Conservation (phyloP, 2,113 vertebrate genomes). For the Entelurus aequoreus region DNA sequence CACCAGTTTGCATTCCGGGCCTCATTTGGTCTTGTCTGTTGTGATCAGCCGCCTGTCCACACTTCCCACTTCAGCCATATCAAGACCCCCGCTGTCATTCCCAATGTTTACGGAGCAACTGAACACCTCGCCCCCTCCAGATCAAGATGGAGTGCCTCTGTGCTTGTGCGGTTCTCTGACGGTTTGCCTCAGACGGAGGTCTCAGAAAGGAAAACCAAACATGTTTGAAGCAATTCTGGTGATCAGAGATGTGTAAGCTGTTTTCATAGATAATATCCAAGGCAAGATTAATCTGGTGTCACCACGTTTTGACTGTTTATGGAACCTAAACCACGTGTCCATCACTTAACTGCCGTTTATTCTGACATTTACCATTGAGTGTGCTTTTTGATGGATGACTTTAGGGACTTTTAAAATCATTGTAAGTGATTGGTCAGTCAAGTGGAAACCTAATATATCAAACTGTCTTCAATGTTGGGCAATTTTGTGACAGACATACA, state of each 20-base stretch:
- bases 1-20: constrained; percentile 30
- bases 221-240: constrained; percentile 67
- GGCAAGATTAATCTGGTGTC: constrained; percentile 41
- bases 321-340: constrained; percentile 20
- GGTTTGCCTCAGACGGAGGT: constrained; percentile 40
- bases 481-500: neutral
- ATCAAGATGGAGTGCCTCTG: constrained; percentile 24
- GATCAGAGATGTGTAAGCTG: constrained; percentile 66
- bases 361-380: constrained; percentile 10
- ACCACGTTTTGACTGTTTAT: constrained; percentile 18
- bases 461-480: constrained; percentile 5
- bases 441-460: constrained; percentile 5
- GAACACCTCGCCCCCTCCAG: constrained; percentile 19
- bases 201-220: constrained; percentile 66
- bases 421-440: constrained; percentile 6
- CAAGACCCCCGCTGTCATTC: constrained; percentile 61
- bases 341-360: constrained; percentile 20
- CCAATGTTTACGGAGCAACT: constrained; percentile 58
- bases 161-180: constrained; percentile 29
- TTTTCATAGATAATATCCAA: constrained; percentile 66
- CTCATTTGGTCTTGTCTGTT: constrained; percentile 69
- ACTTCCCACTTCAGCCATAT: constrained; percentile 62
- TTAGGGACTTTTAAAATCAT: constrained; percentile 2
- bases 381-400: constrained; percentile 3
- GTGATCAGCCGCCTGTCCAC: constrained; percentile 61